Conservation (phyloP, 2,113 vertebrate species). For the Lynx canadensis region DNA sequence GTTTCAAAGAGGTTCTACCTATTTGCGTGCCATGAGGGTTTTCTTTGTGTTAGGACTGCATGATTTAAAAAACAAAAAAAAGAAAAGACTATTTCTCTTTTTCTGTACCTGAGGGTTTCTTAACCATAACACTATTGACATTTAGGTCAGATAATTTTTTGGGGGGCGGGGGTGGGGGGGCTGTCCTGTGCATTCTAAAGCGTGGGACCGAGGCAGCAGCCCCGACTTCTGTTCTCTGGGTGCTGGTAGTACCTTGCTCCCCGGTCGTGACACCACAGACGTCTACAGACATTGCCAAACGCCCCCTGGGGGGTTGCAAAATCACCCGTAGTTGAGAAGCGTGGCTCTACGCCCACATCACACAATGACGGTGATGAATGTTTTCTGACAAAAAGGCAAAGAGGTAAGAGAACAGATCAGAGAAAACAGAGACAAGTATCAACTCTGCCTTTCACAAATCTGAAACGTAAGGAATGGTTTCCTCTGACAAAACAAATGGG, state of each 20-base stretch:
- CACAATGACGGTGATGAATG: background rate
- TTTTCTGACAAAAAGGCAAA: background rate
- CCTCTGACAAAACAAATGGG: background rate
- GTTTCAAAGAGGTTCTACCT: background rate
- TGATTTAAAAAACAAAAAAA: too few relatives aligned
- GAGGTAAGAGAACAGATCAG: background rate
- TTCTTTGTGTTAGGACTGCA: background rate
- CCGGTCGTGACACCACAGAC: background rate
- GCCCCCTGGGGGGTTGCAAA: background rate
- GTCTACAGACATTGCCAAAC: background rate
- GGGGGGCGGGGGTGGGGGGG: accelerated
- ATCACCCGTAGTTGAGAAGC: too few relatives aligned
- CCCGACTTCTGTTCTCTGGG: background rate
- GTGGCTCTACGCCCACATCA: background rate
- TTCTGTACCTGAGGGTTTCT: background rate
- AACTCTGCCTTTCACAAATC: background rate
- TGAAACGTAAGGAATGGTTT: background rate
- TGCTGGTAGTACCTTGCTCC: background rate
- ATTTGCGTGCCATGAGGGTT: background rate
- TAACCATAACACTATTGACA: background rate
- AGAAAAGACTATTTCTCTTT: background rate
- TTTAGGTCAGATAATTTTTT: background rate
- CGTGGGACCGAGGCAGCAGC: background rate
- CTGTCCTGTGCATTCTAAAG: accelerated
- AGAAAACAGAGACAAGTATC: background rate